Evolutionary conservation across 2,888 invertebrate genomes (phyloP).

Genomic region (Caenorhabditis sulstoni): DNA sequence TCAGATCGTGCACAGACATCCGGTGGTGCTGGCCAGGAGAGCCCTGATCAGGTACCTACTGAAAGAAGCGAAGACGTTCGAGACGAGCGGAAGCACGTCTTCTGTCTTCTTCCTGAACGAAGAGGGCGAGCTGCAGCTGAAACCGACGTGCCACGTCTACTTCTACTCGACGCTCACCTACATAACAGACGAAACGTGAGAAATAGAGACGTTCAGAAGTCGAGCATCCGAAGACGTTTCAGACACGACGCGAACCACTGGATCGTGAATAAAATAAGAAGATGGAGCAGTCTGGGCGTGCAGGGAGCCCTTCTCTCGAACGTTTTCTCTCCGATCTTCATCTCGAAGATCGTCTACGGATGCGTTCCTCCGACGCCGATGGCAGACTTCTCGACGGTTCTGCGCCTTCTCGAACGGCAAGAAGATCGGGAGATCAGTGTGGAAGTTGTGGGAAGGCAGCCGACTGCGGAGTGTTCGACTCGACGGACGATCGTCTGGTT

Average conservation of each 20-base stretch:
- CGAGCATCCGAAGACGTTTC: conserved; percentile 7
- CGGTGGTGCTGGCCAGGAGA: conserved; percentile 25
- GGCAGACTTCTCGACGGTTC: neutral
- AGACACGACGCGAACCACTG: conserved; percentile 46
- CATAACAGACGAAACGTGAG: conserved; percentile 30
- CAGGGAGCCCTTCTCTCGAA: conserved; percentile 83
- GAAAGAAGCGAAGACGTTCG: conserved; percentile 11
- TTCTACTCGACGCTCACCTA: conserved; percentile 35
- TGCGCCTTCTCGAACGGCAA: neutral
- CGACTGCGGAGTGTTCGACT: neutral
- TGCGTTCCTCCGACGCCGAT: conserved; percentile 11
- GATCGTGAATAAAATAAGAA: conserved; percentile 79
- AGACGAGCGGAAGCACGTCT: neutral
- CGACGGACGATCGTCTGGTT: conserved; percentile 25
- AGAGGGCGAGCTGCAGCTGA: conserved; percentile 32
- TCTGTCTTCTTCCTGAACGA: conserved; percentile 6
- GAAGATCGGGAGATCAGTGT: conserved; percentile 9
- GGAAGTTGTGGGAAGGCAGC: conserved; percentile 18
- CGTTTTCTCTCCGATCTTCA: conserved; percentile 85
- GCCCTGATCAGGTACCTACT: conserved; percentile 25
- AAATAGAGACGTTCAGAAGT: conserved; percentile 12
- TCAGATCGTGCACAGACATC: conserved; percentile 27
- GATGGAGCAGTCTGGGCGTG: conserved; percentile 83
- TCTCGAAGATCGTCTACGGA: conserved; percentile 31
- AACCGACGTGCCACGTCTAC: conserved; percentile 21